Evolutionary conservation across 1,140 invertebrate species (phyloP), one percentile per base, ranked within the genome.

Genomic region (Tetramorium alpestre): DNA sequence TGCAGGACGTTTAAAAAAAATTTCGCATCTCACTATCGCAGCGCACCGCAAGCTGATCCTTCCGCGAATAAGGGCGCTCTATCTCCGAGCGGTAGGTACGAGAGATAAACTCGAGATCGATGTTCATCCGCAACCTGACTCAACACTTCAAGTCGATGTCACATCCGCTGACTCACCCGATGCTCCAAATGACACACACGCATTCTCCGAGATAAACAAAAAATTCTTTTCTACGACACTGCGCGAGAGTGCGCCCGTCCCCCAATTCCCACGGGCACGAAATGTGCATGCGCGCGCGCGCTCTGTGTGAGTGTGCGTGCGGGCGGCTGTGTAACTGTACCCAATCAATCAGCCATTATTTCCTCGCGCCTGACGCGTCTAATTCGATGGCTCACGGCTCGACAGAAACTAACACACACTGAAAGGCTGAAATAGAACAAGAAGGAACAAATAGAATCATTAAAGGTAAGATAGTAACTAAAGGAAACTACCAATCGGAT

Each of bases 281-380:
- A 25, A 47, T 28, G 4, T 13, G 2, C 7, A 13, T 25, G 16
- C 41, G 16, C 58, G 22, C n/a, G 25, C 49, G 22, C 8, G n/a
- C 10, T 16, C 11, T 38, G 13, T 25, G 7, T 64, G 22, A 2
- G 0, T 2, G 22, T 51, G 8, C 41, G 18, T 6, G n/a, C 6
- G 54, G 3, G 64, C 54, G 38, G 51, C 5, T 22, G 33, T 41
- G 47, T 69, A 22, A 41, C 28, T 6, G 67, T 82, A 44, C 44
- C 70, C 69, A 77, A 89, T 89, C 87, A 76, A 89, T 88, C 87
- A 85, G 60, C 65, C 73, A 86, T 89, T 89, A 89, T 89, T 89
- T 89, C 65, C 87, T 28, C 38, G 56, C 49, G 44, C n/a, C 67
- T n/a, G 75, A 72, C 78, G 5, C 86, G 67, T 22, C 44, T 72